These are phyloP conservation scores for Cavia aperea DNA, from an alignment of 2,113 vertebrate species.

Conservation along the genomic window DNA sequence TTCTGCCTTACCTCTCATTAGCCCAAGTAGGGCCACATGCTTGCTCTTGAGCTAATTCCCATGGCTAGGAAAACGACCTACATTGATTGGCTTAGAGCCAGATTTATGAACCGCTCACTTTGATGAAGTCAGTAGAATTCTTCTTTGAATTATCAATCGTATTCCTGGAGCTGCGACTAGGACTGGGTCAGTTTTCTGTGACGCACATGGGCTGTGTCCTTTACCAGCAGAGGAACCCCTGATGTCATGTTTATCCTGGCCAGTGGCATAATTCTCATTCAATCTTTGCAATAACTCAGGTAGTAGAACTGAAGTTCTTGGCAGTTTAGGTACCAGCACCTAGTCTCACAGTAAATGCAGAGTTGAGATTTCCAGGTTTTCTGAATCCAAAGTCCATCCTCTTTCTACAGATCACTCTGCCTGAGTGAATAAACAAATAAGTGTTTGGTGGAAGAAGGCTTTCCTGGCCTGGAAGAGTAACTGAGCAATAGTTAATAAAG, in stretches of 20 bases:
- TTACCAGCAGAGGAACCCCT: background rate
- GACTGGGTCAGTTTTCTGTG: background rate
- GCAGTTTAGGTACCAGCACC: background rate
- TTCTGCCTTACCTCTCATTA: background rate
- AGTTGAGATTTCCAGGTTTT: slow-evolving; percentile 52
- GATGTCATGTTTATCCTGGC: background rate
- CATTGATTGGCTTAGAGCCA: background rate
- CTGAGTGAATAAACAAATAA: slow-evolving; percentile 5
- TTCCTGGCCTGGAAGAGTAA: background rate
- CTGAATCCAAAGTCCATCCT: background rate
- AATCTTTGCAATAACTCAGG: background rate
- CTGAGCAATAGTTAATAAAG: background rate
- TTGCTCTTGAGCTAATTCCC: background rate
- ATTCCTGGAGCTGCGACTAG: background rate
- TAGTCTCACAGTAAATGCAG: background rate
- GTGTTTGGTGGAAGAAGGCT: background rate
- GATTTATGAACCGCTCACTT: background rate
- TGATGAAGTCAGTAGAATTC: background rate
- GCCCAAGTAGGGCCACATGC: background rate
- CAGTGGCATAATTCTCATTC: background rate
- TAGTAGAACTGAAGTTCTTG: background rate
- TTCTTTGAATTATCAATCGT: background rate
- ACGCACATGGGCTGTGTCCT: background rate
- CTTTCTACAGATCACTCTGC: background rate
- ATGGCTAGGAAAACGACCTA: background rate